Percentiles rank a stretch among this genome's conserved stretches.
These are phyloP conservation scores for Diorhabda elongata DNA, from an alignment of 1,140 invertebrate species.

Conservation along the genomic window DNA sequence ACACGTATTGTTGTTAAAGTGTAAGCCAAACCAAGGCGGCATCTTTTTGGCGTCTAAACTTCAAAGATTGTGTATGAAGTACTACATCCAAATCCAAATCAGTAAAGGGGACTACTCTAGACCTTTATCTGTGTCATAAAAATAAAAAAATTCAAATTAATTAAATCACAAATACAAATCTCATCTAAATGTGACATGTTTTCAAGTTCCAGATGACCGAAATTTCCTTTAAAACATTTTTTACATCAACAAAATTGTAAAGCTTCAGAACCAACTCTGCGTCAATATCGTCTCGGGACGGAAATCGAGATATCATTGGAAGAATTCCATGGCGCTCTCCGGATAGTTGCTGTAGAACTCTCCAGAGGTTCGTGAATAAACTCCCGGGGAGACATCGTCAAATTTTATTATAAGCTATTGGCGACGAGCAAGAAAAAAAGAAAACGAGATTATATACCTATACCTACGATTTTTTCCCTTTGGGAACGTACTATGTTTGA, in stretches of 20 bases:
- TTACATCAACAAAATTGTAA: neutral
- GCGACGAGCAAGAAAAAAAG: conserved; percentile 6
- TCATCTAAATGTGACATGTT: no score
- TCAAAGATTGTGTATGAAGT: no score
- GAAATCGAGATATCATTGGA: conserved; percentile 18
- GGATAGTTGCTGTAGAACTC: conserved; percentile 2
- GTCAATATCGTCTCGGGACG: neutral
- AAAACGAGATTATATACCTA: conserved; percentile 5
- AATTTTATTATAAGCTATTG: conserved; percentile 17
- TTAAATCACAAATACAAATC: no score
- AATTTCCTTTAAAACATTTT: no score
- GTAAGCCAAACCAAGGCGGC: no score
- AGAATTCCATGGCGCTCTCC: conserved; percentile 11
- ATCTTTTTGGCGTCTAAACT: no score
- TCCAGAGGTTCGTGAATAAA: conserved; percentile 19
- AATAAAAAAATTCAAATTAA: no score
- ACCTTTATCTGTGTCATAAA: no score
- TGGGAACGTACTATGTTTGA: neutral
- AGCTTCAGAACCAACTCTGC: neutral
- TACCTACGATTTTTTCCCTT: neutral
- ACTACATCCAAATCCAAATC: no score
- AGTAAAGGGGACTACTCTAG: no score
- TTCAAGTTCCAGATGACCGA: no score
- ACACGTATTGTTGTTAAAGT: no score
- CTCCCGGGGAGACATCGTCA: conserved; percentile 11